These are phyloP conservation scores for Phalanger gymnotis DNA, from an alignment of 2,797 vertebrate species.

Conservation along the genomic window DNA sequence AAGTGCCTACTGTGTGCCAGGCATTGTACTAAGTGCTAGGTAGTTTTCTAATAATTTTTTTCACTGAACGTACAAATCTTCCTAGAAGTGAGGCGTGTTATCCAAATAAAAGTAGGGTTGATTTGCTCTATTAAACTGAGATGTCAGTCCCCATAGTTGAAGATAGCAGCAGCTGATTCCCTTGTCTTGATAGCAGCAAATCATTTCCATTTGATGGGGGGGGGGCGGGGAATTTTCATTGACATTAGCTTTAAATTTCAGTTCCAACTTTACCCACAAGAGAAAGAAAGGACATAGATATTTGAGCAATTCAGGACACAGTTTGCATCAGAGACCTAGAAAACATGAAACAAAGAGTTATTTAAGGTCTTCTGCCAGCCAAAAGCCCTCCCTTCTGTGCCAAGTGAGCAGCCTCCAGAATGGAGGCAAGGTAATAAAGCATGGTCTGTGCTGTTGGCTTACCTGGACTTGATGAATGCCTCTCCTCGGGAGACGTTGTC, in stretches of 20 bases:
- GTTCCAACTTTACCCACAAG: neutral
- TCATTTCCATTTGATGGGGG: neutral
- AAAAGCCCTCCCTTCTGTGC: neutral
- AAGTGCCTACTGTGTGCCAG: neutral
- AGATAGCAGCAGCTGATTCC: neutral
- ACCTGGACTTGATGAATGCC: neutral
- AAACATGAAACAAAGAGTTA: conserved; percentile 70
- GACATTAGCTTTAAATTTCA: neutral
- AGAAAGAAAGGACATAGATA: conserved; percentile 57
- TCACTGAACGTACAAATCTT: neutral
- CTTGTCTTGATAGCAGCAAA: neutral
- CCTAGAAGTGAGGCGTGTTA: neutral
- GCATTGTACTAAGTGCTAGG: neutral
- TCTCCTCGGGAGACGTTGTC: neutral
- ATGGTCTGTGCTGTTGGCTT: conserved; percentile 36
- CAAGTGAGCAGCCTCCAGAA: conserved; percentile 53
- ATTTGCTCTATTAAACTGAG: neutral
- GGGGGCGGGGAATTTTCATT: neutral
- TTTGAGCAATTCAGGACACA: conserved; percentile 29
- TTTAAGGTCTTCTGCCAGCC: conserved; percentile 74
- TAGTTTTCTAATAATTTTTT: neutral
- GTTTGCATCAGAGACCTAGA: conserved; percentile 41
- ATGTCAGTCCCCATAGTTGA: neutral
- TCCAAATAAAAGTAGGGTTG: neutral
- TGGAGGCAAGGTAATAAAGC: conserved; percentile 64